These are phyloP conservation scores for Xanthia togata DNA, from an alignment of 2,888 invertebrate species.

Conservation along the genomic window DNA sequence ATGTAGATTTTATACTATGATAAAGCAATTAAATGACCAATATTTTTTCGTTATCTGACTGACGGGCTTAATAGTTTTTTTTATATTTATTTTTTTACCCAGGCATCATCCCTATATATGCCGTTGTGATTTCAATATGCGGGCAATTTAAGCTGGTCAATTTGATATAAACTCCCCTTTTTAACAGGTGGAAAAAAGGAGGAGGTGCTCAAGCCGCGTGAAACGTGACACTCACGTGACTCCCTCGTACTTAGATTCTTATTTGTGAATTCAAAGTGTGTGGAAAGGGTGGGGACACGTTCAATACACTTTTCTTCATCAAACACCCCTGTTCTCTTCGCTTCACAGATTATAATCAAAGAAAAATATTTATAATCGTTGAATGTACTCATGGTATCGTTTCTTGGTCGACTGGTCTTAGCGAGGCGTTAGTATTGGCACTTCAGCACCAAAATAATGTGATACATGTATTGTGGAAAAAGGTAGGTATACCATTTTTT, in stretches of 20 bases:
- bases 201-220: background rate
- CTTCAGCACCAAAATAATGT: background rate
- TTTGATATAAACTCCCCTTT: background rate
- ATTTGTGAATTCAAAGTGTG: background rate
- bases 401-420: constrained; percentile 29
- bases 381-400: constrained; percentile 30
- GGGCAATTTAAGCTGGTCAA: background rate
- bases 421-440: constrained; percentile 20
- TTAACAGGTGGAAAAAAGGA: background rate
- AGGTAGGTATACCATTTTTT: background rate
- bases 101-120: no score
- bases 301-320: constrained; percentile 25
- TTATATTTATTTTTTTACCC: no score
- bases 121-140: background rate
- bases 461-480: background rate
- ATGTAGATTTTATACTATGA: no score
- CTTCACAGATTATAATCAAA: constrained; percentile 62
- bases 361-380: constrained; percentile 32
- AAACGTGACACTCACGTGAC: background rate
- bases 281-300: background rate
- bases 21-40: no score
- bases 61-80: no score
- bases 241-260: no score
- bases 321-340: constrained; percentile 30
- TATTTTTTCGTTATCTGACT: no score